phyloP scores from a whole-genome alignment of 2,113 vertebrate genomes.

The Colistium nudipinnis region DNA sequence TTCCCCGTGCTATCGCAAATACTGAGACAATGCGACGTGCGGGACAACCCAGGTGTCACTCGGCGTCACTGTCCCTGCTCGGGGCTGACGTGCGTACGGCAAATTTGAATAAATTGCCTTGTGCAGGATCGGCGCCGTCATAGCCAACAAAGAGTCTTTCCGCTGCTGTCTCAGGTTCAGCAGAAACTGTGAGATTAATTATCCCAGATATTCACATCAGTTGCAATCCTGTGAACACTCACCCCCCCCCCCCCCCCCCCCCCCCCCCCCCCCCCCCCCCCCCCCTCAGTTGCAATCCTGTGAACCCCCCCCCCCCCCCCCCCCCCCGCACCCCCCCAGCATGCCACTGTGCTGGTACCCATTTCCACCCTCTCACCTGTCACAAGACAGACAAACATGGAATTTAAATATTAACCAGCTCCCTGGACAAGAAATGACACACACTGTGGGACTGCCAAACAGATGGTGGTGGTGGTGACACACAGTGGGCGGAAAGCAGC shows the following conservation, averaged over 20 bases:
- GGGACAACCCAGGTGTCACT: background rate
- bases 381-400: constrained; percentile 60
- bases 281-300: constrained; percentile 6
- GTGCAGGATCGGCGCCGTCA: no score
- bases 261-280: no score
- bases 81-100: no score
- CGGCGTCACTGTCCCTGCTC: background rate
- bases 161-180: background rate
- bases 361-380: constrained; percentile 27
- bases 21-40: background rate
- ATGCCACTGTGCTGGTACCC: constrained; percentile 7
- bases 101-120: no score
- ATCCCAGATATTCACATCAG: background rate
- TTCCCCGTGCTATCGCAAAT: background rate
- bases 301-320: no score
- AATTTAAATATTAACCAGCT: constrained; percentile 74
- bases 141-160: no score
- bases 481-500: constrained; percentile 30
- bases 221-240: constrained; percentile 2
- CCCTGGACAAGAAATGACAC: constrained; percentile 55
- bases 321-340: background rate
- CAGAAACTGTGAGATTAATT: background rate
- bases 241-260: no score
- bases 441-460: constrained; percentile 51
- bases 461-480: constrained; percentile 14